A percentile compares a stretch with the other conserved stretches of the same genome.
phyloP scores from a whole-genome alignment of 2,888 invertebrate genomes.

The Scaptomyza polygonia region DNA sequence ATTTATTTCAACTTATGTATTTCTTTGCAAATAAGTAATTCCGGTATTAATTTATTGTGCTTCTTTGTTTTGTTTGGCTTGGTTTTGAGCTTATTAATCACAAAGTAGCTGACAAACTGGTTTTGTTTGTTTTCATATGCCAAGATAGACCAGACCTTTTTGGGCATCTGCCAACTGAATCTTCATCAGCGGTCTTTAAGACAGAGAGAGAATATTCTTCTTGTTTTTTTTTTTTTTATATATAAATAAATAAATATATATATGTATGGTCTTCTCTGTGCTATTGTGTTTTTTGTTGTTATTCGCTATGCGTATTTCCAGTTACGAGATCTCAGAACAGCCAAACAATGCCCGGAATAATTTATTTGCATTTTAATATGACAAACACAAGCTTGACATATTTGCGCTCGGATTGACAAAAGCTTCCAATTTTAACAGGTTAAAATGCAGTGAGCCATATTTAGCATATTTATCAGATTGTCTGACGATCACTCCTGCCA shows the following conservation, averaged over 20 bases:
- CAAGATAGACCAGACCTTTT: conserved; percentile 5
- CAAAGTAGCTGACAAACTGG: conserved; percentile 6
- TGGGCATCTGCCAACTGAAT: conserved; percentile 14
- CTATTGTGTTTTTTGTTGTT: conserved; percentile 3
- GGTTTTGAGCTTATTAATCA: conserved; percentile 1
- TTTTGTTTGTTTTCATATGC: not conserved
- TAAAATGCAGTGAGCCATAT: conserved; percentile 9
- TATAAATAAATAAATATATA: not conserved
- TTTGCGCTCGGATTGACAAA: not conserved
- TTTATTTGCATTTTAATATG: conserved; percentile 19
- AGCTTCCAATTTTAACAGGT: conserved; percentile 2
- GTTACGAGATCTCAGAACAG: not conserved
- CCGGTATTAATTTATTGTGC: conserved; percentile 1
- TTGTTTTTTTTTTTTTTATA: not conserved
- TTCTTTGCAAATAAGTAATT: conserved; percentile 1
- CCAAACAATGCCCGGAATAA: conserved; percentile 9
- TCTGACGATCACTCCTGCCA: not conserved
- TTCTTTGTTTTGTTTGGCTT: not conserved
- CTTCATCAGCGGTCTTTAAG: conserved; percentile 4
- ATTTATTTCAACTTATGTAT: not conserved
- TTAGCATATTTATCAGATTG: conserved; percentile 15
- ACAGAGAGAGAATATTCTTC: conserved; percentile 1
- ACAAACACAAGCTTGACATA: conserved; percentile 5
- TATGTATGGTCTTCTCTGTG: not conserved
- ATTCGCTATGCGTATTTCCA: conserved; percentile 2